Base-by-base conservation (phyloP, 2,113 vertebrate genomes). In the Menidia beryllina region DNA sequence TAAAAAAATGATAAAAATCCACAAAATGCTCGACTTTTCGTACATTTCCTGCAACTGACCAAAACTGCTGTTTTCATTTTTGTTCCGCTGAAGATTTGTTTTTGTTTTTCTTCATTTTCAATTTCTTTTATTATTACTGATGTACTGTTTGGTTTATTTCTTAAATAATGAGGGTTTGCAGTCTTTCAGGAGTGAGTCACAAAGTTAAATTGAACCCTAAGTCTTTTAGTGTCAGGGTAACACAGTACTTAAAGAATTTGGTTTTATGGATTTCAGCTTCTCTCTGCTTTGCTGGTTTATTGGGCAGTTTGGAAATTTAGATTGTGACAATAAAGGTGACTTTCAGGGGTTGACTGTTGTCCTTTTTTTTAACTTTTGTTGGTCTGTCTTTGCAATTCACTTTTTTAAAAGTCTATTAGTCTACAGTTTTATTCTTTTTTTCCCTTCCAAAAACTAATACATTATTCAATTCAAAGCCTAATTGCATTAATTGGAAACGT, bases 11-110 rank as follows among this genome's bases (percentile, higher is more conserved):
- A 38, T 23, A 63, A 68, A 56, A 41, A 82, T 84, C 55, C 72
- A 89, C 78, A 86, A 51, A 83, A 83, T 84, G 79, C 83, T 82
- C 85, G 51, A 70, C 51, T 67, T 55, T 75, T 23, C 81, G n/a
- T 72, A 71, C 48, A 63, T 80, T 73, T 60, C 84, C 61, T 88
- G 83, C 74, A 75, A 76, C 75, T 63, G 85, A 90, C 87, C 88
- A 90, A 89, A 89, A 82, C 67, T 30, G 83, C 86, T 86, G 86
- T 86, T 84, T 79, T 62, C 13, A 38, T 48, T 79, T 51, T 45
- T 27, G 49, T 56, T 78, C 49, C 75, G 59, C 30, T 75, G 15
- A 67, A 74, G 72, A 20, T 38, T 75, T 65, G 30, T 14, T 79
- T 74, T 34, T 10, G 7, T 34, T 62, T 66, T n/a, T n/a, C n/a